These are phyloP conservation scores for Oscheius myriophilus DNA, from an alignment of 2,888 invertebrate genomes.

Conservation along the genomic window DNA sequence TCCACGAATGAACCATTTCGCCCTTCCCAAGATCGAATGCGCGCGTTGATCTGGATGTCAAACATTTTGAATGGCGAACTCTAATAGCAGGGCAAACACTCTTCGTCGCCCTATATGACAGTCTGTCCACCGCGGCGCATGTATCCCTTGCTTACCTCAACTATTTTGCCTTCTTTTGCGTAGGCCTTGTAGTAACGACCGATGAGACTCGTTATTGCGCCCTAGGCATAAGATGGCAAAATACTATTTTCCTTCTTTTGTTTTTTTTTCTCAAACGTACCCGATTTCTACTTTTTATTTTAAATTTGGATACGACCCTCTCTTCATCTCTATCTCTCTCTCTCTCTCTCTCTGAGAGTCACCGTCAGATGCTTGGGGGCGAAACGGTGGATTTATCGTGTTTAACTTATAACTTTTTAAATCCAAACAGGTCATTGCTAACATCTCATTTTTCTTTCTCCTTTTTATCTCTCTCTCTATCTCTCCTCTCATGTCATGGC, in stretches of 20 bases:
- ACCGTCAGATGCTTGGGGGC: no score
- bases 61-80: constrained; percentile 29
- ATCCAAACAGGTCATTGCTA: no score
- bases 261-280: no score
- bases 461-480: no score
- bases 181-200: constrained; percentile 28
- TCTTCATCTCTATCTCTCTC: no score
- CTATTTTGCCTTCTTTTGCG: constrained; percentile 4
- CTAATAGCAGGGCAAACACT: constrained; percentile 29
- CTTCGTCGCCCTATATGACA: constrained; percentile 26
- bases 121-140: neutral
- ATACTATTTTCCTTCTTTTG: neutral
- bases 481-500: no score
- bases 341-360: no score
- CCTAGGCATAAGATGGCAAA: constrained; percentile 18
- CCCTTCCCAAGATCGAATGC: neutral
- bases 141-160: neutral
- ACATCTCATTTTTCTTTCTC: no score
- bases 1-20: neutral
- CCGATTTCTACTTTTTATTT: no score
- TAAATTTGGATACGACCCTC: no score
- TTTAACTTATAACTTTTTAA: no score
- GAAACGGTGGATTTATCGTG: no score
- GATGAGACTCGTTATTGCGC: constrained; percentile 15
- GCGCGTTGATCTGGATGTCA: constrained; percentile 30